phyloP scores from a whole-genome alignment of 1,140 invertebrate species.

The Asbolus verrucosus region DNA sequence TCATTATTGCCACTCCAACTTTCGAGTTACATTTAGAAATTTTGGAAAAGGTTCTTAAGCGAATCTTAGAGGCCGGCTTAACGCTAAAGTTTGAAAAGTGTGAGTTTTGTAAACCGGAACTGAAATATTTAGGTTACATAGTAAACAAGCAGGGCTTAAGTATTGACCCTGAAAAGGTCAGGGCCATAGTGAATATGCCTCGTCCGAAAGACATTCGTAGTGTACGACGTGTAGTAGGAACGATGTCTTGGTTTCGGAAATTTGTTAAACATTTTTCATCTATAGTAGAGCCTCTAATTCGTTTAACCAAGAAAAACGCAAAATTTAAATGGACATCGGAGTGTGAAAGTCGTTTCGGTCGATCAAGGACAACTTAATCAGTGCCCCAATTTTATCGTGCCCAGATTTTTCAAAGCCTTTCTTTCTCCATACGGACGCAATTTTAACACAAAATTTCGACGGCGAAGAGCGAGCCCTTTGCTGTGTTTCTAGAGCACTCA shows the following conservation, averaged over 20 bases:
- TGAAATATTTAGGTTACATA: constrained; percentile 62
- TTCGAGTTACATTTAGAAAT: constrained; percentile 58
- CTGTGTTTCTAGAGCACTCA: constrained; percentile 57
- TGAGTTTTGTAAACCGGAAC: constrained; percentile 51
- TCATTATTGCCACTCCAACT: constrained; percentile 56
- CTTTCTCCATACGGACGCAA: constrained; percentile 53
- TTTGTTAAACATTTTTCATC: constrained; percentile 54
- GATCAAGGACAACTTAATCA: neutral
- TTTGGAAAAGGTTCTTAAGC: constrained; percentile 49
- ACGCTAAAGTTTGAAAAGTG: constrained; percentile 19
- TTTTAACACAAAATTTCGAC: constrained; percentile 18
- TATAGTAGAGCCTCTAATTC: constrained; percentile 47
- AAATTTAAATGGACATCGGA: constrained; percentile 13
- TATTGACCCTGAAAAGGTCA: constrained; percentile 56
- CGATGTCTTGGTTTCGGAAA: constrained; percentile 54
- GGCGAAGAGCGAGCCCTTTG: constrained; percentile 28
- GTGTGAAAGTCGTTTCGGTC: constrained; percentile 14
- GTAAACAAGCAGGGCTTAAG: constrained; percentile 58
- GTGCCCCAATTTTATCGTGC: constrained; percentile 59
- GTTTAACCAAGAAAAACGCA: constrained; percentile 48
- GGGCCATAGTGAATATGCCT: constrained; percentile 52
- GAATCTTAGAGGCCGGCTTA: constrained; percentile 45
- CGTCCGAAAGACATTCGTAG: constrained; percentile 52
- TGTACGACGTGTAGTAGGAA: constrained; percentile 54
- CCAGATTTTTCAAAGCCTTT: constrained; percentile 57